Evolutionary conservation across 2,113 vertebrate genomes (phyloP), one percentile per base, ranked within the genome.

Genomic region (Mesoclemmys tuberculata): DNA sequence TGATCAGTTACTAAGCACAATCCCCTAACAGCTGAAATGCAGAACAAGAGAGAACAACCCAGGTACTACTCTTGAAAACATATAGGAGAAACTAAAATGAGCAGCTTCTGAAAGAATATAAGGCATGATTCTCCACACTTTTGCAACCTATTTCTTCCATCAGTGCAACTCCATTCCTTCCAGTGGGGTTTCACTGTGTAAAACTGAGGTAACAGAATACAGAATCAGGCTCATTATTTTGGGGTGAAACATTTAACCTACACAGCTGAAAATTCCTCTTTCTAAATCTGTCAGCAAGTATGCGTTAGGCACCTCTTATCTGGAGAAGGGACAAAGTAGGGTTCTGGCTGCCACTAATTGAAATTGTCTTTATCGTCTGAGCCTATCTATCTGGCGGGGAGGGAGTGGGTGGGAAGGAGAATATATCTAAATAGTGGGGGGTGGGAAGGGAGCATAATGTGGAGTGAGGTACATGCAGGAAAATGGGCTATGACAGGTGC

Each of bases 401-500:
- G n/a, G n/a, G n/a, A n/a, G n/a, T n/a, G n/a, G 75, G 77, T 46
- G 2, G 83, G 83, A 52, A 27, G 27, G 31, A 24, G 7, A 85
- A 0, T 24, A 38, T 31, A 2, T 21, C 91, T 96, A 81, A 93
- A 74, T 2, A 49, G 6, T 5, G 2, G 38, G 38, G 71, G 86
- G 31, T 82, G 38, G 24, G 46, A 51, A 90, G 18, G 26, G 3
- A 93, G 80, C 11, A 71, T 81, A 89, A 97, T 97, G 46, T 1
- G 10, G 27, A 78, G 31, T 91, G 87, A 97, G 61, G 86, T 94
- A 94, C 93, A 21, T 92, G 84, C 77, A 84, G 91, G 81, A 94
- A 96, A 97, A 98, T 91, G 56, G 48, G 38, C 46, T 91, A 48
- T 96, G 96, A 90, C 96, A 96, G 90, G 80, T 94, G 56, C 93